Conservation (phyloP, 2,888 invertebrate species). For the Mythimna lalbum region DNA sequence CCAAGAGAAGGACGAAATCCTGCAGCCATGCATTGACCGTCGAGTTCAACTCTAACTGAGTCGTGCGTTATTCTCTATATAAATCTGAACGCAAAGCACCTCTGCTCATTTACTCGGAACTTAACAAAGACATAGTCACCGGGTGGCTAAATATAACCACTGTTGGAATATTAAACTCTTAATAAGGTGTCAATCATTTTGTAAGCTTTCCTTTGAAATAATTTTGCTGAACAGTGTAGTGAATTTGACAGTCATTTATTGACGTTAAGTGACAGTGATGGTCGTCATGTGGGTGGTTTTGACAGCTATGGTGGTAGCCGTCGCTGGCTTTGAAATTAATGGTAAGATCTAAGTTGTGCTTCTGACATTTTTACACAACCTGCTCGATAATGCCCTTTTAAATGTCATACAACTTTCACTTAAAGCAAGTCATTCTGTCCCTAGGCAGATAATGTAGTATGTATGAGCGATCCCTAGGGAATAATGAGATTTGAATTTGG, state of each 20-base stretch:
- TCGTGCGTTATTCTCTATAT: conserved; percentile 14
- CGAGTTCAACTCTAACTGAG: neutral
- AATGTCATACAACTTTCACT: no score
- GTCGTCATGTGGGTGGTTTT: conserved; percentile 26
- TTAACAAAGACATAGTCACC: neutral
- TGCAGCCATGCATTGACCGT: neutral
- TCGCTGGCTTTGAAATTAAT: conserved; percentile 31
- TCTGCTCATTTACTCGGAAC: conserved; percentile 9
- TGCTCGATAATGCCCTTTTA: no score
- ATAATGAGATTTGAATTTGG: no score
- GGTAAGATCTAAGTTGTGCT: conserved; percentile 28
- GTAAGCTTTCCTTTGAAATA: neutral
- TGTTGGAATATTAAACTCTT: neutral
- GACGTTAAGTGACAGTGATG: conserved; percentile 24
- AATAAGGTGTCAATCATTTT: neutral
- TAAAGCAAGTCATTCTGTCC: no score
- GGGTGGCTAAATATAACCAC: neutral
- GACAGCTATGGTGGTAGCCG: conserved; percentile 25
- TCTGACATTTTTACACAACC: no score
- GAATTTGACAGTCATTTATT: neutral
- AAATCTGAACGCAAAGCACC: conserved; percentile 1
- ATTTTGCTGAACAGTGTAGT: conserved; percentile 3
- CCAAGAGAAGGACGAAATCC: neutral
- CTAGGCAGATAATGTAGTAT: no score
- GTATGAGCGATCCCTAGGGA: no score